A percentile compares a stretch with the other conserved stretches of the same genome.
Evolutionary conservation across 2,797 vertebrate genomes (phyloP).

Genomic region (Pangasius macronema): DNA sequence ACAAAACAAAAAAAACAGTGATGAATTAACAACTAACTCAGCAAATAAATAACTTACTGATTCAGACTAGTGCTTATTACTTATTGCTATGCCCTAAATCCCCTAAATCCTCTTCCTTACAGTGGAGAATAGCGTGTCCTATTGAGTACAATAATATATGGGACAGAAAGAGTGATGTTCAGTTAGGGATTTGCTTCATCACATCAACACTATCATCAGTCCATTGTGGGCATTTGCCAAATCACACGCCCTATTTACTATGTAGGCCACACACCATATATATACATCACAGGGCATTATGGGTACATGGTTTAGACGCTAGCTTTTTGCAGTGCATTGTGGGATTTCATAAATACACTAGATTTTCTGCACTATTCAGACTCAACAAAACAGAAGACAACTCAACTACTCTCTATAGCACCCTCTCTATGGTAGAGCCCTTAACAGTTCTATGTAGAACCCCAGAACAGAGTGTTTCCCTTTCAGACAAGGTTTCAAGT

Average conservation of each 20-base stretch:
- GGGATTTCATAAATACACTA: neutral
- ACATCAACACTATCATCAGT: neutral
- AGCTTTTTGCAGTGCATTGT: neutral
- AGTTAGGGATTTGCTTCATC: constrained; percentile 7
- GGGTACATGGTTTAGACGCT: neutral
- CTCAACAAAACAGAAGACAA: neutral
- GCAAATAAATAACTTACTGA: neutral
- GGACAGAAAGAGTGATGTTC: neutral
- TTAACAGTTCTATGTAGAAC: neutral
- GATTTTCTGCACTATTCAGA: neutral
- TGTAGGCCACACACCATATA: neutral
- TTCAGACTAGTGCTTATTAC: neutral
- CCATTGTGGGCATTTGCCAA: neutral
- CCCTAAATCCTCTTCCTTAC: neutral
- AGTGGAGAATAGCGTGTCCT: neutral
- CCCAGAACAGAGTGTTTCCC: neutral
- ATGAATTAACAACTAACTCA: neutral
- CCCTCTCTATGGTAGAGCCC: neutral
- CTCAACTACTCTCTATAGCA: neutral
- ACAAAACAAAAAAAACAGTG: neutral
- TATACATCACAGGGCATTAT: neutral
- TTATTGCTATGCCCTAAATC: neutral
- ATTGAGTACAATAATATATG: neutral
- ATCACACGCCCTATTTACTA: neutral
- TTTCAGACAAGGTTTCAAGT: neutral